Percentiles rank a stretch among this genome's conserved stretches.
Conservation (phyloP, 2,888 invertebrate genomes). For the Mythimna loreyi region DNA sequence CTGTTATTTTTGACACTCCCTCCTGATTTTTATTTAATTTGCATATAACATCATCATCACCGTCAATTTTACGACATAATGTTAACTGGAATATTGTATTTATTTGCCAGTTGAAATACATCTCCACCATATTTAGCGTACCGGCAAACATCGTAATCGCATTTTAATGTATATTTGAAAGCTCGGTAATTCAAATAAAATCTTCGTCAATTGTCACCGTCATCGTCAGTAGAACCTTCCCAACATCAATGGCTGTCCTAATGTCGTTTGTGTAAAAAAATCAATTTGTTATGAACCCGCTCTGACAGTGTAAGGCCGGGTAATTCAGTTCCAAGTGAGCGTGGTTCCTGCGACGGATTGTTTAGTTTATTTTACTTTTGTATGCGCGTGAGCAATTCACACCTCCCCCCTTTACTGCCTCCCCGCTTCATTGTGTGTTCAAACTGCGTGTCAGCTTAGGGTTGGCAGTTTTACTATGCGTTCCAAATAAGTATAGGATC, state of each 20-base stretch:
- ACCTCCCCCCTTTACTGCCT: slow-evolving; percentile 66
- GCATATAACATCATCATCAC: slow-evolving; percentile 38
- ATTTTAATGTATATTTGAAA: slow-evolving; percentile 69
- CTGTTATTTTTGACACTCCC: slow-evolving; percentile 2
- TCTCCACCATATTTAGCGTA: slow-evolving; percentile 53
- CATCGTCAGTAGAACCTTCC: slow-evolving; percentile 58
- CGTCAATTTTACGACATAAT: slow-evolving; percentile 31
- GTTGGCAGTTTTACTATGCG: slow-evolving; percentile 63
- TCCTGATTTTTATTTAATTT: slow-evolving; percentile 54
- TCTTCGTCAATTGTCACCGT: slow-evolving; percentile 66
- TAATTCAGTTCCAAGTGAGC: slow-evolving; percentile 84
- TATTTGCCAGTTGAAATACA: slow-evolving; percentile 61
- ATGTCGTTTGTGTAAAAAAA: slow-evolving; percentile 76
- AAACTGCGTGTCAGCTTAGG: slow-evolving; percentile 71
- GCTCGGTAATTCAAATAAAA: slow-evolving; percentile 67
- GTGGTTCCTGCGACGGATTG: slow-evolving; percentile 81
- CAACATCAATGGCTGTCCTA: slow-evolving; percentile 61
- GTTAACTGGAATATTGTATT: slow-evolving; percentile 50
- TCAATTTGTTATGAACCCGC: slow-evolving; percentile 80
- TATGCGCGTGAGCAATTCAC: slow-evolving; percentile 79
- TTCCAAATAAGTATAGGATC: too few relatives aligned
- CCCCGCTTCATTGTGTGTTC: slow-evolving; percentile 75
- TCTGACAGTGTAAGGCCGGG: slow-evolving; percentile 69
- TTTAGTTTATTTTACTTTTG: slow-evolving; percentile 72
- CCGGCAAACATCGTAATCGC: slow-evolving; percentile 60